Percentiles rank a stretch among this genome's conserved stretches.
These are phyloP conservation scores for Pedicia rivosa DNA, from an alignment of 2,888 invertebrate genomes.

Conservation along the genomic window DNA sequence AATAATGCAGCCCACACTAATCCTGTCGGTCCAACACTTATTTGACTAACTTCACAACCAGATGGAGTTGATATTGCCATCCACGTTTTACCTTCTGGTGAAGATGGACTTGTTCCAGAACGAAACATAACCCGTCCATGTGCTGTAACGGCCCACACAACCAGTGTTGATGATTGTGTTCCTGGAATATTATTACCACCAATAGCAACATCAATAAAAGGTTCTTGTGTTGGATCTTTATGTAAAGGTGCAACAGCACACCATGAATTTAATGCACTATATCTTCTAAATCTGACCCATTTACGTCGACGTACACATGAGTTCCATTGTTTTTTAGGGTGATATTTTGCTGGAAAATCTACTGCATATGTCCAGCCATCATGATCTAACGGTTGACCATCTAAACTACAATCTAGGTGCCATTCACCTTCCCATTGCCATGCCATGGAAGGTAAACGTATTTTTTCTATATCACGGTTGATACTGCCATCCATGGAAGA, in stretches of 20 bases:
- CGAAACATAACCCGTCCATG: constrained; percentile 81
- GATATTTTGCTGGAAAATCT: constrained; percentile 75
- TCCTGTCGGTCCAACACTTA: constrained; percentile 74
- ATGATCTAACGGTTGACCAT: constrained; percentile 75
- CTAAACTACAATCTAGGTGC: constrained; percentile 68
- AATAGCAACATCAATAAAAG: constrained; percentile 80
- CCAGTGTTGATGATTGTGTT: constrained; percentile 53
- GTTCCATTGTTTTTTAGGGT: constrained; percentile 70
- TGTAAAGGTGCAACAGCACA: constrained; percentile 78
- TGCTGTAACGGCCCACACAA: constrained; percentile 88
- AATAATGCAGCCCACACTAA: constrained; percentile 76
- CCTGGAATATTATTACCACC: constrained; percentile 74
- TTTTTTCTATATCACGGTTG: constrained; percentile 62
- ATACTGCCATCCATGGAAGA: constrained; percentile 70
- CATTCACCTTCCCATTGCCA: constrained; percentile 97
- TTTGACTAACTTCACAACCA: constrained; percentile 68
- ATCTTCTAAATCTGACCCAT: constrained; percentile 77
- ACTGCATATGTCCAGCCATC: constrained; percentile 91
- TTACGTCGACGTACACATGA: constrained; percentile 78
- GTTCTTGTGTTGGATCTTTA: constrained; percentile 80
- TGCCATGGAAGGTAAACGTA: constrained; percentile 79
- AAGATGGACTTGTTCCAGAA: constrained; percentile 58
- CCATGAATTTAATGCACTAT: constrained; percentile 84
- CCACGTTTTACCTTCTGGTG: constrained; percentile 84
- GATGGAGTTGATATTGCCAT: constrained; percentile 56